Base-by-base conservation (phyloP, 2,888 invertebrate species). In the Synanthedon myopaeformis region DNA sequence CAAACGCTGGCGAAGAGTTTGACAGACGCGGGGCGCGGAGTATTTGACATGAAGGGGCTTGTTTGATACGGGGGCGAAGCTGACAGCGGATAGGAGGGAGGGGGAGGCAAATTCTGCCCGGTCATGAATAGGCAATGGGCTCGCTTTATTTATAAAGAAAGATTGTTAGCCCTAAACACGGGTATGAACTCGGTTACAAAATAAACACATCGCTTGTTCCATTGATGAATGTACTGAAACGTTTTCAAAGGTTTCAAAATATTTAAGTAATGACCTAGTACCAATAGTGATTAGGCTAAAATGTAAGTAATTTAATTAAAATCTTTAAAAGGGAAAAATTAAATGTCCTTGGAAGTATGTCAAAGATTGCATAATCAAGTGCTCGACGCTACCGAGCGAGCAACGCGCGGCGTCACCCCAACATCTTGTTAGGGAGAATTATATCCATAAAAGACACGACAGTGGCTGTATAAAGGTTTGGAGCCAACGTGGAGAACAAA, bases 51-150 rank as follows among this genome's bases (percentile, higher is more conserved):
- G 86, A 86, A 86, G 87, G 87, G 87, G 85, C 86, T 84, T 83
- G 85, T 85, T 86, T 86, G 85, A 86, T 85, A 83, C 85, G 82
- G 84, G 83, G 82, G 81, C 72, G 76, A 75, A 35, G 61, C 76
- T 72, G 74, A 69, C 75, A 74, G 77, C 70, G 72, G 70, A 72
- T 74, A 74, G 76, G 76, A 62, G 70, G 72, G 74, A 74, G 76
- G 76, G 62, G 64, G 77, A 79, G 77, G 76, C 61, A 64, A 84
- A 86, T 83, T 86, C 76, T 83, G 85, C 85, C 82, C 82, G 82
- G 85, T 87, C 86, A 87, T 87, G 87, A 87, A 87, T 87, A 87
- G 84, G 87, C 87, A 85, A 87, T 87, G 86, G 85, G 83, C 74
- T 76, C 79, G 82, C 82, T 85, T 83, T 85, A 86, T 87, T 87